Conservation (phyloP, 2,113 vertebrate species). For the Eleginops maclovinus region DNA sequence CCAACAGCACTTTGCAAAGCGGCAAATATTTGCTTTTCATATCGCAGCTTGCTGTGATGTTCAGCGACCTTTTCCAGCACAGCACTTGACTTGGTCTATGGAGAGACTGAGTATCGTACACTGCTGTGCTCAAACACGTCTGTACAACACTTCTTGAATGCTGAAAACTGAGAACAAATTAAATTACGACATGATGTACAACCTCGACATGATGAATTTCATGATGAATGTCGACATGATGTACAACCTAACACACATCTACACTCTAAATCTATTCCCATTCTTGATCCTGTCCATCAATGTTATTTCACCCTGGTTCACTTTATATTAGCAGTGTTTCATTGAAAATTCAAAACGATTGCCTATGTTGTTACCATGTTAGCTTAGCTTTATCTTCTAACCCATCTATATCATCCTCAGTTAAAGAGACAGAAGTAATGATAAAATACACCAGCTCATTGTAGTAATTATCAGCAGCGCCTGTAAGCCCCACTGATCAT, state of each 20-base stretch:
- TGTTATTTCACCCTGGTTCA: neutral
- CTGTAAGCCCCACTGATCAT: neutral
- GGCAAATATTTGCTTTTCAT: constrained; percentile 40
- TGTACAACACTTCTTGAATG: neutral
- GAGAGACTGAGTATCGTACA: constrained; percentile 8
- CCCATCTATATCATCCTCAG: neutral
- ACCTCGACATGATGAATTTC: too few relatives aligned
- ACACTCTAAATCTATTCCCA: too few relatives aligned
- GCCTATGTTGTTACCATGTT: neutral
- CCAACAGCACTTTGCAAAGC: constrained; percentile 30
- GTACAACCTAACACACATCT: too few relatives aligned
- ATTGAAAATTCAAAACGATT: neutral
- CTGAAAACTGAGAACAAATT: constrained; percentile 3
- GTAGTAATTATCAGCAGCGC: too few relatives aligned
- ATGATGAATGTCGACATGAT: too few relatives aligned
- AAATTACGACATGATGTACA: neutral
- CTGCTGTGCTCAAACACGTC: neutral
- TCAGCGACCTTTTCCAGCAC: constrained; percentile 20
- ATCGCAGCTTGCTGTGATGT: constrained; percentile 8
- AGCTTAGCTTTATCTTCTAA: neutral
- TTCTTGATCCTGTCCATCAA: neutral
- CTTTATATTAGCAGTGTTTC: neutral
- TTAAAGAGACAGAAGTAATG: neutral
- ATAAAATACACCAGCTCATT: neutral
- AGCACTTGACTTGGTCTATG: constrained; percentile 1